A percentile compares a stretch with the other conserved stretches of the same genome.
These are phyloP conservation scores for Neria commutata DNA, from an alignment of 2,888 invertebrate genomes.

Conservation along the genomic window DNA sequence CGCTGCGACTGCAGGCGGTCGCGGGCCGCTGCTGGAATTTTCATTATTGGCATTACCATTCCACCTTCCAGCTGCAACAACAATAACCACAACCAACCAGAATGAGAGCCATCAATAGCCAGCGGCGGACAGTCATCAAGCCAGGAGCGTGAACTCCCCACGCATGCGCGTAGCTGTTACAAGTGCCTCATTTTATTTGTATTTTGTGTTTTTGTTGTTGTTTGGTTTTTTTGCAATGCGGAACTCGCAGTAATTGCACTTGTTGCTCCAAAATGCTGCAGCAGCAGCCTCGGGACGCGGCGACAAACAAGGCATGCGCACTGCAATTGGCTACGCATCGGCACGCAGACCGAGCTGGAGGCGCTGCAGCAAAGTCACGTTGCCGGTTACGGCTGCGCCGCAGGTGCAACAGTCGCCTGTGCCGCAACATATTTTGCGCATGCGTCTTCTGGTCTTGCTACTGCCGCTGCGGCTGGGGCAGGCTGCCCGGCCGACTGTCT, in stretches of 20 bases:
- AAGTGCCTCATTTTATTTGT: no score
- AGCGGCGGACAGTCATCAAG: slow-evolving; percentile 35
- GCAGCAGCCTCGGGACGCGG: slow-evolving; percentile 28
- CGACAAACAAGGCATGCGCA: slow-evolving; percentile 26
- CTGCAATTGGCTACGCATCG: slow-evolving; percentile 23
- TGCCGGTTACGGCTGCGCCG: not conserved
- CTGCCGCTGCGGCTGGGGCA: slow-evolving; percentile 10
- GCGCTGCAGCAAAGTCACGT: not conserved
- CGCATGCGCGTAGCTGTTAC: slow-evolving; percentile 38
- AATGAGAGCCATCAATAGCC: not conserved
- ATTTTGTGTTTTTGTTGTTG: slow-evolving; percentile 5
- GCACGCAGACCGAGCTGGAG: not conserved
- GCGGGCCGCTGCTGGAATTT: slow-evolving; percentile 24
- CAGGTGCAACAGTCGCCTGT: slow-evolving; percentile 1
- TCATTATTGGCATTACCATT: slow-evolving; percentile 22
- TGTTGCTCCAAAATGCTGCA: slow-evolving; percentile 45
- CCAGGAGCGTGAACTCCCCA: slow-evolving; percentile 41
- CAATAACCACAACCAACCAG: slow-evolving; percentile 2
- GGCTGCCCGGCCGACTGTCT: not conserved
- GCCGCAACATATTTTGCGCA: not conserved
- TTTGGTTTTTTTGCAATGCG: slow-evolving; percentile 36
- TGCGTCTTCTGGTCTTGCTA: not conserved
- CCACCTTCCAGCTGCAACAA: slow-evolving; percentile 15
- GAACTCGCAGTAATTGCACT: slow-evolving; percentile 53
- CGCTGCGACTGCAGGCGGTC: slow-evolving; percentile 7